Base-by-base conservation (phyloP, 1,140 invertebrate species). In the Eubasilissa regina region DNA sequence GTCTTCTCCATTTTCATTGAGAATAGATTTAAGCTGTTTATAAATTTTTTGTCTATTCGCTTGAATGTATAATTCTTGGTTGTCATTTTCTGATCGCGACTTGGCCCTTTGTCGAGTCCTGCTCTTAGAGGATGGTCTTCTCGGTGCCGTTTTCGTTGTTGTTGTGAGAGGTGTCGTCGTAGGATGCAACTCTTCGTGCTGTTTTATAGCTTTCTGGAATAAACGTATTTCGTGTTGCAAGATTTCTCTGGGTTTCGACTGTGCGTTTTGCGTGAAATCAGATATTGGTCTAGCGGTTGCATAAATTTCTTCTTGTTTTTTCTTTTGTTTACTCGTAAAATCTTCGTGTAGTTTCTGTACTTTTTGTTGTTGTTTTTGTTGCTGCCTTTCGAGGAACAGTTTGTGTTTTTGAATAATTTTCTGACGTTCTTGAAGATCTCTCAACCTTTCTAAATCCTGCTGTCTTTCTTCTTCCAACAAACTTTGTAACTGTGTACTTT, bases 371-470 rank as follows among this genome's bases (percentile, higher is more conserved):
- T 92, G 91, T 83, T 93, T 93, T 83, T 93, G 91, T 80, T 93
- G 92, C 83, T 93, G 92, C 84, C 91, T 93, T 81, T 93, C 91
- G 15, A 93, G 90, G 81, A 93, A 93, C 79, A 93, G 91, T 84
- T 93, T 92, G 80, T 93, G 92, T 84, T 93, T 93, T 82, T 93
- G 92, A 79, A 93, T 93, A 10, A 93, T 89, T 75, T 91, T 89
- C 82, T 93, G 91, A 72, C 92, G 90, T 79, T 93, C 92, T 84
- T 91, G 88, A 15, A 91, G 85, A 83, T 89, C 91, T 78, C 90
- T 91, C 10, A 91, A 82, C 83, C 89, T 89, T 81, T 89, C 89
- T 47, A 90, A 83, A 83, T 92, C 92, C 78, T 92, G 85, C 80
- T 93, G 90, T 7, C 92, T 91, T 82, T 93, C 90, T 84, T 93